These are phyloP conservation scores for Drosophila silvestris DNA, from an alignment of 2,888 invertebrate genomes.

Conservation along the genomic window DNA sequence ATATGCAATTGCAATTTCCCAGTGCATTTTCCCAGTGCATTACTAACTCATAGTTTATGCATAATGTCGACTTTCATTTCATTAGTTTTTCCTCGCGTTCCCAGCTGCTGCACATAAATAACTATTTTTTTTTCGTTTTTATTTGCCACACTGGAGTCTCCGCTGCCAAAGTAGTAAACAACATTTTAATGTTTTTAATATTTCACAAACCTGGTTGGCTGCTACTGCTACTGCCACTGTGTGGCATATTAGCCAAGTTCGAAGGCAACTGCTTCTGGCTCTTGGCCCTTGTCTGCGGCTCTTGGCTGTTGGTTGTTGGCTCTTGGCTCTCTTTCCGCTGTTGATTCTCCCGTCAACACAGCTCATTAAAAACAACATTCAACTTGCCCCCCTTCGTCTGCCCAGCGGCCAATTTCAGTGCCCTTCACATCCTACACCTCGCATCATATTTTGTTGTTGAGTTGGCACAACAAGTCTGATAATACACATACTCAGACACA, in stretches of 20 bases:
- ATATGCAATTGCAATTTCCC: slow-evolving; percentile 63
- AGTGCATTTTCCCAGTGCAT: slow-evolving; percentile 63
- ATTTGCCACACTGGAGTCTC: slow-evolving; percentile 46
- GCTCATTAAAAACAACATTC: slow-evolving; percentile 71
- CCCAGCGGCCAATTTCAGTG: slow-evolving; percentile 36
- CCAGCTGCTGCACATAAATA: slow-evolving; percentile 58
- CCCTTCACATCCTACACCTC: neutral
- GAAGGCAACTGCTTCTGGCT: slow-evolving; percentile 44
- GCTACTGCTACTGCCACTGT: slow-evolving; percentile 4
- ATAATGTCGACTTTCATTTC: slow-evolving; percentile 69
- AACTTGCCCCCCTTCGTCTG: slow-evolving; percentile 21
- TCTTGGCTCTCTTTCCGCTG: slow-evolving; percentile 18
- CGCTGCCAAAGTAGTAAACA: slow-evolving; percentile 66
- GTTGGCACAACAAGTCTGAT: slow-evolving; percentile 21
- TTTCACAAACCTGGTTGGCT: slow-evolving; percentile 52
- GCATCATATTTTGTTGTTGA: slow-evolving; percentile 19
- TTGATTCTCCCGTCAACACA: slow-evolving; percentile 57
- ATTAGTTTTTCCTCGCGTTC: slow-evolving; percentile 55
- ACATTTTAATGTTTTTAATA: slow-evolving; percentile 80
- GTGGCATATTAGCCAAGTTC: slow-evolving; percentile 59
- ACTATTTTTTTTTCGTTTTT: slow-evolving; percentile 43
- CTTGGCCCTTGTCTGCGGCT: neutral
- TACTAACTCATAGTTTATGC: slow-evolving; percentile 77
- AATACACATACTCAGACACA: slow-evolving; percentile 6
- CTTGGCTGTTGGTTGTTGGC: neutral